phyloP scores from a whole-genome alignment of 1,140 invertebrate species.

The Chelonus insularis region DNA sequence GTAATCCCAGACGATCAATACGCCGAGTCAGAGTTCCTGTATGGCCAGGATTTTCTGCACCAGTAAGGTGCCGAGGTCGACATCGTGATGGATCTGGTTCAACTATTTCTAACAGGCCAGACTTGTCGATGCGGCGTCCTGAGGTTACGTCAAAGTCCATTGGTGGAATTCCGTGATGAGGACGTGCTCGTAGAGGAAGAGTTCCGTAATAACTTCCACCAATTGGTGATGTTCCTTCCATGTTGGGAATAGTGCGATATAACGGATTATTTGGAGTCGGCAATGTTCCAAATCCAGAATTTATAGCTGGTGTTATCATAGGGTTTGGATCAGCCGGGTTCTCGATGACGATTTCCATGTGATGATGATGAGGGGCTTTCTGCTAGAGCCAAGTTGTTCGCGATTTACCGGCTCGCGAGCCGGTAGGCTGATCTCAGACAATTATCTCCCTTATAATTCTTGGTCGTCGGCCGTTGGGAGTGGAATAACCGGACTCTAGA shows the following conservation, averaged over 20 bases:
- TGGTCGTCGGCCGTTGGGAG: slow-evolving; percentile 85
- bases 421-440: slow-evolving; percentile 71
- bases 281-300: slow-evolving; percentile 22
- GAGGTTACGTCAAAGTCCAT: slow-evolving; percentile 34
- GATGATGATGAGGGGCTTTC: slow-evolving; percentile 50
- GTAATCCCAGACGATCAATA: slow-evolving; percentile 41
- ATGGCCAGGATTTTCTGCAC: slow-evolving; percentile 27
- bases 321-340: slow-evolving; percentile 36
- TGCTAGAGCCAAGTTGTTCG: slow-evolving; percentile 59
- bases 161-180: slow-evolving; percentile 22
- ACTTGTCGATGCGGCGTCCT: slow-evolving; percentile 48
- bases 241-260: slow-evolving; percentile 12
- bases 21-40: slow-evolving; percentile 35
- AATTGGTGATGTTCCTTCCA: slow-evolving; percentile 3
- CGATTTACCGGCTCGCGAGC: slow-evolving; percentile 56
- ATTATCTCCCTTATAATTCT: slow-evolving; percentile 93
- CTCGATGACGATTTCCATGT: slow-evolving; percentile 58
- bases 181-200: slow-evolving; percentile 10
- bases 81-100: slow-evolving; percentile 36
- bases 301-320: slow-evolving; percentile 18
- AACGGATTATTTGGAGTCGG: slow-evolving; percentile 13
- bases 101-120: slow-evolving; percentile 48
- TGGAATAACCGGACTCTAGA: slow-evolving; percentile 89
- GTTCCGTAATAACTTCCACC: slow-evolving; percentile 31
- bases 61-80: slow-evolving; percentile 29